These are phyloP conservation scores for Alcis repandata DNA, from an alignment of 2,888 invertebrate species.

Conservation along the genomic window DNA sequence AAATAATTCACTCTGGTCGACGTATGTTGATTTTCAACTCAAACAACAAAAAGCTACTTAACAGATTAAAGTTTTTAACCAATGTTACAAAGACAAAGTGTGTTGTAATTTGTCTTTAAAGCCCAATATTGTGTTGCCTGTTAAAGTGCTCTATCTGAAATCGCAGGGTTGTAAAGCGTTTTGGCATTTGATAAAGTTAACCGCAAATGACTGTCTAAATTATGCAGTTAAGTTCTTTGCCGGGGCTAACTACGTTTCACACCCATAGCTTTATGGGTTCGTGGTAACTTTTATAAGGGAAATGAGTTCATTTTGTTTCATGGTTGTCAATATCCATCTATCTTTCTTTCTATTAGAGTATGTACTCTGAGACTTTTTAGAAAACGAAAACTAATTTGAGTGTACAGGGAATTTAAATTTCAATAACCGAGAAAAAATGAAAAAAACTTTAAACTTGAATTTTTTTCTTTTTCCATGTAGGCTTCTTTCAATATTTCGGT, in stretches of 20 bases:
- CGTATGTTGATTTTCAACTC: no score
- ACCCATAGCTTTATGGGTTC: constrained; percentile 53
- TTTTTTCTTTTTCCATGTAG: no score
- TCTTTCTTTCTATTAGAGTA: no score
- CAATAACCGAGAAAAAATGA: no score
- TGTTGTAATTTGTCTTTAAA: no score
- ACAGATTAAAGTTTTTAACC: no score
- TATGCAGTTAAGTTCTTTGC: constrained; percentile 72
- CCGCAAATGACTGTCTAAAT: constrained; percentile 75
- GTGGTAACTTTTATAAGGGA: constrained; percentile 17
- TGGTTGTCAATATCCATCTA: not conserved
- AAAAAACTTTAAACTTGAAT: no score
- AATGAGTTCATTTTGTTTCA: constrained; percentile 28
- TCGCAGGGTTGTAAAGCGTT: constrained; percentile 56
- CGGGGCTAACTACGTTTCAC: constrained; percentile 57
- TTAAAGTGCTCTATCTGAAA: constrained; percentile 16
- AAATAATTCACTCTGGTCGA: no score
- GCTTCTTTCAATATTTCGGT: no score
- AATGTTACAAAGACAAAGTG: no score
- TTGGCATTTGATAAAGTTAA: constrained; percentile 70
- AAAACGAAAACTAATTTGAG: not conserved
- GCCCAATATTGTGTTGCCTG: not conserved
- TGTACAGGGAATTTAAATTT: not conserved
- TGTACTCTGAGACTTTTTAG: not conserved
- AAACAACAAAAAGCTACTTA: not conserved